Evolutionary conservation across 2,888 invertebrate species (phyloP), one percentile per base, ranked within the genome.

Genomic region (Globia sparganii): DNA sequence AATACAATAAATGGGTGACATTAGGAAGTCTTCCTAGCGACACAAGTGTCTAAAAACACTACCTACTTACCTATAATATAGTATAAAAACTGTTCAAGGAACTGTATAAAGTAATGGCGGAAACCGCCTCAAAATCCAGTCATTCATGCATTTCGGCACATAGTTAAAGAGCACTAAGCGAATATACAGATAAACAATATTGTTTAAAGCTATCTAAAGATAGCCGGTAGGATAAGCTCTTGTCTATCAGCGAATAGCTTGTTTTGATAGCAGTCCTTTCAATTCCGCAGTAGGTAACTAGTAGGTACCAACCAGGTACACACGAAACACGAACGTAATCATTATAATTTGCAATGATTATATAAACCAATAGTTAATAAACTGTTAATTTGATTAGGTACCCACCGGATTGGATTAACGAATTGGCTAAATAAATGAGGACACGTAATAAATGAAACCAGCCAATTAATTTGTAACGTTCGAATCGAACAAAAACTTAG

Each of bases 371-470:
- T 69, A 81, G 59, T 79, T 80, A 68, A 68, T 80, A 75, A 79
- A 37, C 68, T 37, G 37, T n/a, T 58, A 68, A 68, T 75, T 75
- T 53, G 68, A 67, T 80, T 81, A 75, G 75, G 59, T 31, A n/a
- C 43, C 49, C 37, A 75, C 43, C 34, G 43, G 28, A 80, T 68
- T 56, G 37, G 77, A 77, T 77, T 31, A 77, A 53, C 58, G 67
- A 77, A 68, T 65, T 81, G 34, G 56, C 53, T 59, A 62, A 67
- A 72, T 77, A 82, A 72, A 82, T 58, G 67, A 68, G 67, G 18
- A 68, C 77, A 80, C 82, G 77, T 82, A 77, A 77, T 82, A 80
- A 79, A 82, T 84, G 58, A 53, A 80, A 74, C 65, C 46, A 66
- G 31, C 25, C 68, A 84, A 83, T 83, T 80, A 77, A 83, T 84